Conservation (phyloP, 2,888 invertebrate genomes). For the Agonum fuliginosum region DNA sequence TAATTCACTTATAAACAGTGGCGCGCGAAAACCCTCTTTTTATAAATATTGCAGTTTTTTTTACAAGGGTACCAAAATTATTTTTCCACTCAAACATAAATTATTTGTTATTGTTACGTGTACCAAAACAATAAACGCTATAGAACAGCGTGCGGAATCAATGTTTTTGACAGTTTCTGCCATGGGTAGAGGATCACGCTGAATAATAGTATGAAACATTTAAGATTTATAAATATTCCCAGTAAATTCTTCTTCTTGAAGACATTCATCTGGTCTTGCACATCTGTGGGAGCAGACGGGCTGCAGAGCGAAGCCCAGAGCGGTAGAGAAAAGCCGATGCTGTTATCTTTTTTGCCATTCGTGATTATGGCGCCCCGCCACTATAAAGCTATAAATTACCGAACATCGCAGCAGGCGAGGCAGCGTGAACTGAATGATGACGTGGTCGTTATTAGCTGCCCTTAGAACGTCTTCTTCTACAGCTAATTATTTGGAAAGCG, state of each 20-base stretch:
- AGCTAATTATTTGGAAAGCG: slow-evolving; percentile 57
- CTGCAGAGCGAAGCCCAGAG: not conserved
- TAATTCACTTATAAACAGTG: too few relatives aligned
- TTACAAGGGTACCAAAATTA: too few relatives aligned
- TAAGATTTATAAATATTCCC: not conserved
- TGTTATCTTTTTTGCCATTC: slow-evolving; percentile 74
- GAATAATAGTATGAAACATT: too few relatives aligned
- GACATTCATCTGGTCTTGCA: slow-evolving; percentile 58
- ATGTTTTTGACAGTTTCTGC: too few relatives aligned
- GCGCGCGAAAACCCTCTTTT: too few relatives aligned
- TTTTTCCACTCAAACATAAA: too few relatives aligned
- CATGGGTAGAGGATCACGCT: too few relatives aligned
- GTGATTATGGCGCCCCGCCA: slow-evolving; percentile 70
- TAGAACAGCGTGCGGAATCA: too few relatives aligned
- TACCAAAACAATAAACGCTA: too few relatives aligned
- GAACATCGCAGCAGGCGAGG: slow-evolving; percentile 12
- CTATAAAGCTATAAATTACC: slow-evolving; percentile 69
- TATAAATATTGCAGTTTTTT: too few relatives aligned
- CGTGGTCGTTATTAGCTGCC: slow-evolving; percentile 46
- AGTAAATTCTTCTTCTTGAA: slow-evolving; percentile 12
- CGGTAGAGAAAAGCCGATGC: slow-evolving; percentile 70
- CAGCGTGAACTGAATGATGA: slow-evolving; percentile 39
- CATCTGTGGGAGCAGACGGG: slow-evolving; percentile 54
- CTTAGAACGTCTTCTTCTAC: slow-evolving; percentile 46
- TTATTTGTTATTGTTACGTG: too few relatives aligned